Conservation (phyloP, 2,888 invertebrate species). For the Dasysyrphus albostriatus region DNA sequence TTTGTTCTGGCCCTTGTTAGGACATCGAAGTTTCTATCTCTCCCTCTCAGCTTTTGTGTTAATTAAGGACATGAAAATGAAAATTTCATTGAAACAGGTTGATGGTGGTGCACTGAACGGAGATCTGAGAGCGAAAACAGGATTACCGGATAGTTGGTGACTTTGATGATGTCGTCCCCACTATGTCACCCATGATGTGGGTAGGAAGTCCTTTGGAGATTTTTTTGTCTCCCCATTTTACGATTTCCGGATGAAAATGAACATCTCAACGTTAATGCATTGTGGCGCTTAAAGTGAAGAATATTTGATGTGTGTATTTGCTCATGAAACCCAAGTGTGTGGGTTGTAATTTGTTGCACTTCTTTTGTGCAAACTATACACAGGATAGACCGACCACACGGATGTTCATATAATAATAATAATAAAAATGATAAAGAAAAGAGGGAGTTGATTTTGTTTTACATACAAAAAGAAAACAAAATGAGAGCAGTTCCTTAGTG, state of each 20-base stretch:
- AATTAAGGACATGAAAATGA: slow-evolving; percentile 64
- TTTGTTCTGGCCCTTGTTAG: slow-evolving; percentile 11
- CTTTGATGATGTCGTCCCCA: slow-evolving; percentile 43
- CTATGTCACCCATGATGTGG: background rate
- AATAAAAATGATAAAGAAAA: slow-evolving; percentile 9
- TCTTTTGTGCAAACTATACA: slow-evolving; percentile 28
- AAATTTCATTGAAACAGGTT: slow-evolving; percentile 56
- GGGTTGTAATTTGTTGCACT: slow-evolving; percentile 59
- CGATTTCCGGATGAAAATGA: slow-evolving; percentile 59
- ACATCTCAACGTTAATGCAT: slow-evolving; percentile 64
- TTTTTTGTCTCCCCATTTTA: background rate
- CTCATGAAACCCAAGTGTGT: slow-evolving; percentile 44
- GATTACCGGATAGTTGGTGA: slow-evolving; percentile 53
- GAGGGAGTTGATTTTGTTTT: background rate
- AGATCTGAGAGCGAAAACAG: slow-evolving; percentile 26
- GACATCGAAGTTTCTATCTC: slow-evolving; percentile 43
- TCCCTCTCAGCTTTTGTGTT: slow-evolving; percentile 42
- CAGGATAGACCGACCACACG: slow-evolving; percentile 30
- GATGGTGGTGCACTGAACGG: slow-evolving; percentile 15
- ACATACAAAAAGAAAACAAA: background rate
- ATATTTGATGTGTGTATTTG: slow-evolving; percentile 52
- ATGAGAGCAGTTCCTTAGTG: slow-evolving; percentile 10
- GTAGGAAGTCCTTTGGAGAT: background rate
- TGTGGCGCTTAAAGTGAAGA: slow-evolving; percentile 23
- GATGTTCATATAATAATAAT: slow-evolving; percentile 1